Base-by-base conservation (phyloP, 2,113 vertebrate species). In the Crypturellus undulatus region DNA sequence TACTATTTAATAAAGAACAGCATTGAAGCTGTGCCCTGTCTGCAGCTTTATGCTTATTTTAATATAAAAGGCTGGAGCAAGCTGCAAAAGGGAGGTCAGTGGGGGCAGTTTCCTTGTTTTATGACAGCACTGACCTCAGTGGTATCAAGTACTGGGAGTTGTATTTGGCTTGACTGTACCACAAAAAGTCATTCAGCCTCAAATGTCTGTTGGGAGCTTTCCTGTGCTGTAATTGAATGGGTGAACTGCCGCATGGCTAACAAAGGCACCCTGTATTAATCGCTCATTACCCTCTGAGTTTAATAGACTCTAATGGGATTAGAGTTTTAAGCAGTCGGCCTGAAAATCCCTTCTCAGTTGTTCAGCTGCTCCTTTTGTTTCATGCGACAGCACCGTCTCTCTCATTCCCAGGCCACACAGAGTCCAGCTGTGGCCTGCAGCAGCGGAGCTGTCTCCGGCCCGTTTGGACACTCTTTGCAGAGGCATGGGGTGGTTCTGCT, bases 1-100 rank as follows among this genome's bases (percentile, higher is more conserved):
- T 58, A 87, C 85, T 94, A 67, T 96, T 95, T 87, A 96, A 89
- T 96, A 96, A 95, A 95, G 59, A 95, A 64, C 40, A 87, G 68
- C 52, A 71, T 72, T 49, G 34, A 90, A 36, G 68, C 88, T 95
- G 7, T 2, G 83, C 67, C 11, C 14, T 20, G 90, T 86, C 17
- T 43, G 83, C 65, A 90, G 73, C 49, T 11, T 63, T 73, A 34
- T 77, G 28, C 78, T 96, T 86, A n/a, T 89, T 94, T 92, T 86
- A 89, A 80, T 51, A 51, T 58, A 77, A 76, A 86, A 89, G 38
- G 26, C 30, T 13, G 20, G 89, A 60, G 71, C 24, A 80, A 63
- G 34, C 3, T 11, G 67, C 40, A n/a, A 28, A 49, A 16, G 43
- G 9, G 4, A n/a, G 63, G 24, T 26, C 6, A 21, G 30, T 34